Percentiles rank a stretch among this genome's conserved stretches.
Evolutionary conservation across 2,888 invertebrate species (phyloP).

Genomic region (Fabriciana adippe): DNA sequence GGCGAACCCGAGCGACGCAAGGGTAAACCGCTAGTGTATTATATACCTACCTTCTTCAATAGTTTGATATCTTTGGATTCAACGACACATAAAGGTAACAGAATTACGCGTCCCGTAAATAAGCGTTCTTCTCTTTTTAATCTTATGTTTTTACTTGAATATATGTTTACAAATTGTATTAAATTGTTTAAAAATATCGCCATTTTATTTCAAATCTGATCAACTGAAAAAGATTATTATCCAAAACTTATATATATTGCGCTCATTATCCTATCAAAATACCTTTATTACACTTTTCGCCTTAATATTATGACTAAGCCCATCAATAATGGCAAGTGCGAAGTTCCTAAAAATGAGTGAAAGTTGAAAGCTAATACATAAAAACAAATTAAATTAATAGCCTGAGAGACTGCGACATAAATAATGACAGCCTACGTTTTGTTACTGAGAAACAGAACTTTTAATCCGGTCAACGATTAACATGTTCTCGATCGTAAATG

Average conservation of each 20-base stretch:
- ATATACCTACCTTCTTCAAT: too few relatives aligned
- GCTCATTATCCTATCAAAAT: too few relatives aligned
- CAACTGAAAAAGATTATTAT: too few relatives aligned
- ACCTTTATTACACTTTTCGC: slow-evolving; percentile 11
- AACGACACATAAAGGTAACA: not conserved
- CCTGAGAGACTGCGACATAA: slow-evolving; percentile 51
- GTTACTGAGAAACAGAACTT: slow-evolving; percentile 45
- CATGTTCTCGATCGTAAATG: slow-evolving; percentile 29
- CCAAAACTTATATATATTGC: too few relatives aligned
- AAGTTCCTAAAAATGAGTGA: slow-evolving; percentile 57
- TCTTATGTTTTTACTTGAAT: not conserved
- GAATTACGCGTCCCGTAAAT: slow-evolving; percentile 3
- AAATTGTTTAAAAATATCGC: not conserved
- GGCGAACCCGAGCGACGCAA: too few relatives aligned
- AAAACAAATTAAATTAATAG: slow-evolving; percentile 64
- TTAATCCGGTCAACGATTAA: slow-evolving; percentile 33
- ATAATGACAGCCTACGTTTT: slow-evolving; percentile 59
- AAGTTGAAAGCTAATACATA: slow-evolving; percentile 57
- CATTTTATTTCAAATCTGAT: too few relatives aligned
- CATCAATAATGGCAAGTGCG: slow-evolving; percentile 43
- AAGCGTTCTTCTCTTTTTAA: not conserved
- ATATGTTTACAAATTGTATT: not conserved
- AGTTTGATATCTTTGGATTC: not conserved
- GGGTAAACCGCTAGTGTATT: too few relatives aligned
- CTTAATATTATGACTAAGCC: slow-evolving; percentile 28